Base-by-base conservation (phyloP, 2,113 vertebrate genomes). In the Peromyscus leucopus region DNA sequence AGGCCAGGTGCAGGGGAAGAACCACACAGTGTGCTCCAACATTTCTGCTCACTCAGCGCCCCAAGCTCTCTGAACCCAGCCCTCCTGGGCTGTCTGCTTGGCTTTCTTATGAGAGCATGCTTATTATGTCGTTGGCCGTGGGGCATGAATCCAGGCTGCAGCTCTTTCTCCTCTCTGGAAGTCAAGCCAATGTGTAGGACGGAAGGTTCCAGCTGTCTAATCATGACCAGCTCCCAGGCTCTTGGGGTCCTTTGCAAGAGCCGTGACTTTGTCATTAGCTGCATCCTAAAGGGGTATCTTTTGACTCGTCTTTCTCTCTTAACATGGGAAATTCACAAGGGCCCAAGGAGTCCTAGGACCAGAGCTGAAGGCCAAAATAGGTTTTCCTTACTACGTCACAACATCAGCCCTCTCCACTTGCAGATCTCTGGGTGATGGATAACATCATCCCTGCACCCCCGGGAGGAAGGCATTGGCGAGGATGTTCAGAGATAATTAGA, bases 401-500 rank as follows among this genome's bases (percentile, higher is more conserved):
- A 0, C 55, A 17, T 19, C 33, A 22, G 17, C 16, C 39, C 26
- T 91, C 39, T 72, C n/a, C 46, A 42, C 65, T n/a, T 36, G 72
- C 19, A 36, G 69, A 0, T n/a, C 55, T 15, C 55, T 4, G 2
- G 42, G 16, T n/a, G 39, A 46, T 0, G 2, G 36, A 22, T 15
- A 1, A 16, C 65, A 4, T 74, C 4, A 12, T 80, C 1, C 22
- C 39, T 16, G 26, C 28, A 36, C 1, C 59, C 42, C 46, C 5
- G 69, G 88, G 61, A 71, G 36, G n/a, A 79, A 46, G 48, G 7
- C 63, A 8, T 46, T n/a, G 24, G 78, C 1, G 1, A 26, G 79
- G 80, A 57, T 36, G 51, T 93, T 57, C 28, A 26, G 69, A 74
- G 76, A 26, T 71, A 80, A 92, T 92, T 65, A 96, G 71, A 80